Conservation (phyloP, 1,140 invertebrate species). For the Diachasma alloeum region DNA sequence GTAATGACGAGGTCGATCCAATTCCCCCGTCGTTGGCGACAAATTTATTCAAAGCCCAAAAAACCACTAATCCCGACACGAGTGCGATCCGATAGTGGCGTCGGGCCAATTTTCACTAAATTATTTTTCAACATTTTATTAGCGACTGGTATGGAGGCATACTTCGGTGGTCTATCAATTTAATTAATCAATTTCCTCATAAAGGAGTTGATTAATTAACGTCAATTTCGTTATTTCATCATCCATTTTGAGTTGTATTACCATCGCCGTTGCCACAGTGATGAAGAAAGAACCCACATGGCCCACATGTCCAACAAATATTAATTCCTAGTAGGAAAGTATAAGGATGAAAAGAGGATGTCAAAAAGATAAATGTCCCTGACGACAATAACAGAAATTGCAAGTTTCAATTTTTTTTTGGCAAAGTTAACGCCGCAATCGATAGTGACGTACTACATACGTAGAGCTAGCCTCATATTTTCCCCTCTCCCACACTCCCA, state of each 20-base stretch:
- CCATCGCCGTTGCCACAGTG: no score
- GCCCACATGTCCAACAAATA: no score
- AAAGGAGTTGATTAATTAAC: no score
- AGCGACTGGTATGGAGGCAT: neutral
- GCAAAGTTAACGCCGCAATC: neutral
- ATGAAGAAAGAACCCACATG: no score
- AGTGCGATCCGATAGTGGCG: neutral
- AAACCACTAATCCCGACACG: neutral
- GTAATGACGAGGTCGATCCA: neutral
- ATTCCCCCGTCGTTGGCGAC: neutral
- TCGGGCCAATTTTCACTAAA: neutral
- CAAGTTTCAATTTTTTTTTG: neutral
- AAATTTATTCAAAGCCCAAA: constrained; percentile 15
- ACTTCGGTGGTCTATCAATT: no score
- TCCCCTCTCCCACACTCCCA: neutral
- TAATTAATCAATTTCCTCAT: no score
- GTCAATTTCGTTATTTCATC: neutral
- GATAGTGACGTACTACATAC: constrained; percentile 25
- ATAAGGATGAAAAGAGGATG: no score
- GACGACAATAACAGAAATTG: neutral
- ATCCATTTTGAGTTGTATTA: neutral
- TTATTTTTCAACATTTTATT: neutral
- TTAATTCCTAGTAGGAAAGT: no score
- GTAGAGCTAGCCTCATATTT: constrained; percentile 25
- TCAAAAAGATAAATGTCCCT: no score